phyloP scores from a whole-genome alignment of 2,113 vertebrate genomes.

The Ageneiosus marmoratus region DNA sequence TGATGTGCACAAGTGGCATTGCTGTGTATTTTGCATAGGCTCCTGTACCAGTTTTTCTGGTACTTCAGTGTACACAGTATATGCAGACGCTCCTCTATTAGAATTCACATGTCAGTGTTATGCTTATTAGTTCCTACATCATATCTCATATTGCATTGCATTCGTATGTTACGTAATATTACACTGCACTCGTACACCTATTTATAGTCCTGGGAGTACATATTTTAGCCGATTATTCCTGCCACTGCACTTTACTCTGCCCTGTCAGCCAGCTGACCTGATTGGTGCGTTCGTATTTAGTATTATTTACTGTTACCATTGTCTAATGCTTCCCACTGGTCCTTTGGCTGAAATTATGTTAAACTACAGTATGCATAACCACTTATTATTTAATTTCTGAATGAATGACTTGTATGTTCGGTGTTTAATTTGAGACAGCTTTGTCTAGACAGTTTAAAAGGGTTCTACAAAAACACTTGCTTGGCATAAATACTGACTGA shows the following conservation, averaged over 20 bases:
- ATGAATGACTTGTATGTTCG: neutral
- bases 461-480: neutral
- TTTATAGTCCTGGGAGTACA: neutral
- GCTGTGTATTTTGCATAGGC: too few relatives aligned
- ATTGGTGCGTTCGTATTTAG: neutral
- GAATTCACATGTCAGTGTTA: too few relatives aligned
- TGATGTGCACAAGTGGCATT: too few relatives aligned
- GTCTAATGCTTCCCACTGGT: neutral
- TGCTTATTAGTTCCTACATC: neutral
- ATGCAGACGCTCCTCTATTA: too few relatives aligned
- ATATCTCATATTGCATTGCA: neutral
- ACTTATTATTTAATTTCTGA: neutral
- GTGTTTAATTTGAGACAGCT: neutral
- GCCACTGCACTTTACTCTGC: neutral
- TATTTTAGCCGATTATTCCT: neutral
- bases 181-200: neutral
- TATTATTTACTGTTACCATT: neutral
- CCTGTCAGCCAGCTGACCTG: neutral
- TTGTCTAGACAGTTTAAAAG: neutral
- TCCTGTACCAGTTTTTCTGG: too few relatives aligned
- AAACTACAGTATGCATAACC: neutral
- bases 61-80: too few relatives aligned
- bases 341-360: neutral
- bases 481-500: neutral
- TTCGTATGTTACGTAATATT: neutral